Base-by-base conservation (phyloP, 2,797 vertebrate species). In the Poeciliopsis gracilis region DNA sequence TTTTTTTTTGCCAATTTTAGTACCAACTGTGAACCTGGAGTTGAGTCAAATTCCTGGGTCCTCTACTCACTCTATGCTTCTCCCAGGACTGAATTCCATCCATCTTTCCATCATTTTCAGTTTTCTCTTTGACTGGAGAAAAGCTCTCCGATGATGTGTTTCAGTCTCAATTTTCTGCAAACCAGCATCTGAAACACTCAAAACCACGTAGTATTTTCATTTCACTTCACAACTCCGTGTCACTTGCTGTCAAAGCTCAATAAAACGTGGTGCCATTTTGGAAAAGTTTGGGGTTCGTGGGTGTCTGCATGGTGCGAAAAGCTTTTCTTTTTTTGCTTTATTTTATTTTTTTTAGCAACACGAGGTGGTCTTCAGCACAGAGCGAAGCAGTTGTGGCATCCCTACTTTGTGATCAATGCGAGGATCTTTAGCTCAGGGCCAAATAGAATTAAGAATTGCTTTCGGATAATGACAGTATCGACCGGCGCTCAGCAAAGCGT, bases 381-480 rank as follows among this genome's bases (percentile, higher is more conserved):
- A 82, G 84, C 89, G 81, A 90, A 87, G 86, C 82, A 84, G 85
- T 84, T 79, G 83, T 89, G 89, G 81, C 83, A 88, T 90, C 86
- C 57, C 30, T 84, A 84, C 86, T 89, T 85, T 90, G 82, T 72
- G 88, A 94, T 94, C 93, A 90, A 94, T 94, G 91, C 36, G 15
- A 77, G 81, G 87, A 93, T 93, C 91, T 92, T 92, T 88, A 92
- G 89, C 90, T 91, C 63, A 80, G 87, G 85, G 88, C 90, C 87
- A 92, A 93, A 94, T 92, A 91, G 87, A 94, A 94, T 94, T 93
- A 94, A 90, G 90, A 91, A 93, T 90, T 91, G 93, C 92, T 92
- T 92, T 92, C 88, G 88, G 89, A 92, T 93, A 92, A 93, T 94
- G 94, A 93, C 91, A 86, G 82, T 94, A 94, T 94, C 88, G 92